A percentile compares a stretch with the other conserved stretches of the same genome.
Conservation (phyloP, 2,113 vertebrate species). For the Riparia riparia region DNA sequence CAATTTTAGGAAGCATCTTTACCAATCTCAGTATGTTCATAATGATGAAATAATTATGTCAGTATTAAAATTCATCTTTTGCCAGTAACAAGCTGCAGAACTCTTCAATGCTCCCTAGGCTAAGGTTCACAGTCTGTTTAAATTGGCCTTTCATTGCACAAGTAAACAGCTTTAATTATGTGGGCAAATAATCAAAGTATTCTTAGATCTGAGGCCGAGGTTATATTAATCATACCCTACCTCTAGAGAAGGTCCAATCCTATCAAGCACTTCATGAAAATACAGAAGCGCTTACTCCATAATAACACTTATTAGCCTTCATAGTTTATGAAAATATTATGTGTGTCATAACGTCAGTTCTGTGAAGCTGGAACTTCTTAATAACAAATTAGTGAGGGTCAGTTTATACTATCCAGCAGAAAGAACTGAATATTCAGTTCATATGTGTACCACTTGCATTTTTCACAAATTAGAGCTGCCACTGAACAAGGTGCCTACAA, state of each 20-base stretch:
- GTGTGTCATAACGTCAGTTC: background rate
- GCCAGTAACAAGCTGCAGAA: conserved; percentile 38
- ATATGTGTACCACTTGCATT: background rate
- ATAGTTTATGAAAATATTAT: conserved; percentile 43
- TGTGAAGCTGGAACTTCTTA: background rate
- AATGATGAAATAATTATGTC: conserved; percentile 54
- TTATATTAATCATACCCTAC: conserved; percentile 49
- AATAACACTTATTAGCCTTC: conserved; percentile 20
- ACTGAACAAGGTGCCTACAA: background rate
- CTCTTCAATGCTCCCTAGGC: conserved; percentile 38
- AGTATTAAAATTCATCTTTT: conserved; percentile 58
- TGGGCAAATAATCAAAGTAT: conserved; percentile 48
- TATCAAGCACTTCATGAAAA: conserved; percentile 12
- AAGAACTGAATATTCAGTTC: background rate
- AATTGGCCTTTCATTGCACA: conserved; percentile 41
- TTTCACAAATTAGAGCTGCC: background rate
- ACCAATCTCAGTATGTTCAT: background rate
- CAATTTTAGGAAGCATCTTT: conserved; percentile 17
- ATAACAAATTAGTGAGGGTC: background rate
- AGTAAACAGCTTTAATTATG: conserved; percentile 62
- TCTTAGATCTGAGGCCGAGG: background rate
- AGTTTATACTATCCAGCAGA: background rate
- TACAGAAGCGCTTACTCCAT: background rate
- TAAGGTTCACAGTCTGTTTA: conserved; percentile 66
- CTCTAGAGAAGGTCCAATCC: conserved; percentile 35